Conservation (phyloP, 2,888 invertebrate species). For the Eurois occulta region DNA sequence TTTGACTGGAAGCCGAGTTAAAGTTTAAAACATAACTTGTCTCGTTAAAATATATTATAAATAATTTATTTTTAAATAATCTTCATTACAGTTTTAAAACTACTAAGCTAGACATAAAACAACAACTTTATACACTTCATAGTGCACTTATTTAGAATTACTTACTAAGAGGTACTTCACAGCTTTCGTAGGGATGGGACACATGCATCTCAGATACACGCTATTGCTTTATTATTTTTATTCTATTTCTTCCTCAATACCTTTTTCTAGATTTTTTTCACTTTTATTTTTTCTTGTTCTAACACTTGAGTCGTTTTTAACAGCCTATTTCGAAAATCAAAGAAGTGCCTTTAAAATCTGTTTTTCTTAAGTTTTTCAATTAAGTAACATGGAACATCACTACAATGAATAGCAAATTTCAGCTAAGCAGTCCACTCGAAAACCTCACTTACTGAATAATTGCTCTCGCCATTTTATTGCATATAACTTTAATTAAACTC, state of each 20-base stretch:
- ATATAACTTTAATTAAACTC: constrained; percentile 63
- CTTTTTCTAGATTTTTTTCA: not conserved
- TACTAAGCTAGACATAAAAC: constrained; percentile 15
- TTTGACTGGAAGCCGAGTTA: not conserved
- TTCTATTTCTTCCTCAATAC: not conserved
- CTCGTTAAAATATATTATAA: constrained; percentile 21
- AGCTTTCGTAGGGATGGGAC: constrained; percentile 6
- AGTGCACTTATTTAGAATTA: not conserved
- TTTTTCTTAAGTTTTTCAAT: not conserved
- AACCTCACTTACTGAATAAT: constrained; percentile 44
- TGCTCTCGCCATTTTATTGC: constrained; percentile 48
- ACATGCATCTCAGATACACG: not conserved
- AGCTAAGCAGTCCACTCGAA: not conserved
- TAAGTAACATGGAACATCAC: not conserved
- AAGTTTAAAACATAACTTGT: not conserved
- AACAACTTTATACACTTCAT: not conserved
- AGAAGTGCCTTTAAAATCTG: not conserved
- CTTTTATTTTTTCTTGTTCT: not conserved
- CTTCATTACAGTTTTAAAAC: constrained; percentile 3
- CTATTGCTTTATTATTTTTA: not conserved
- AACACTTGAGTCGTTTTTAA: no score
- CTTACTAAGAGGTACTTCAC: not conserved
- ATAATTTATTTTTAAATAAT: constrained; percentile 6
- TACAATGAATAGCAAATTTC: constrained; percentile 31
- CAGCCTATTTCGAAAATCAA: not conserved